A percentile compares a stretch with the other conserved stretches of the same genome.
phyloP scores from a whole-genome alignment of 2,797 vertebrate species.

The Sebastes elongatus region DNA sequence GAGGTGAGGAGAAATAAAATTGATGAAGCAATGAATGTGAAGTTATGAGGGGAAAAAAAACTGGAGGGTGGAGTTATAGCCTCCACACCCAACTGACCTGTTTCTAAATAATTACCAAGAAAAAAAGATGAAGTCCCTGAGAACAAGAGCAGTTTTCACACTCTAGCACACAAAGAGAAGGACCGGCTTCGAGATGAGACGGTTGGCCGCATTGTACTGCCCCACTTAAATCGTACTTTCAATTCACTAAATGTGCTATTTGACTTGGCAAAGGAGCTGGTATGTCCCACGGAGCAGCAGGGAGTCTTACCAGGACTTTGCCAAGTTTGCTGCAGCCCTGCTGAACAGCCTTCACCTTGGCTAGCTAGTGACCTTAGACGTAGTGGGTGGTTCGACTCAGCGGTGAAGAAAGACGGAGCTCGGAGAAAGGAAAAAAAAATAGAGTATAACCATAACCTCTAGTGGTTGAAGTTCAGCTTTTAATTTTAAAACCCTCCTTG shows the following conservation, averaged over 20 bases:
- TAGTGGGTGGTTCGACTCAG: conserved; percentile 91
- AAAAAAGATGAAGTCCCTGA: conserved; percentile 87
- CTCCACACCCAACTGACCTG: conserved; percentile 90
- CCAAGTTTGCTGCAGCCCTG: conserved; percentile 90
- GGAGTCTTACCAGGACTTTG: conserved; percentile 91
- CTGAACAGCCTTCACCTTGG: conserved; percentile 89
- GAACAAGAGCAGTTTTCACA: conserved; percentile 93
- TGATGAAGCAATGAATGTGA: conserved; percentile 39
- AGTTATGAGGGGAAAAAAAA: conserved; percentile 41
- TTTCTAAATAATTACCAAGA: conserved; percentile 92
- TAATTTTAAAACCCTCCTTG: conserved; percentile 85
- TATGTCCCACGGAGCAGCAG: conserved; percentile 91
- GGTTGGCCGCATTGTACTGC: conserved; percentile 88
- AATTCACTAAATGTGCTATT: conserved; percentile 97
- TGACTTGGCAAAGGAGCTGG: conserved; percentile 93
- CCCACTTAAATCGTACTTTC: conserved; percentile 95
- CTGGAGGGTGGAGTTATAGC: conserved; percentile 85
- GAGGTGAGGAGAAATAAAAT: conserved; percentile 29
- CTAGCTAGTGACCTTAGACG: conserved; percentile 90
- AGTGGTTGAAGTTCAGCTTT: conserved; percentile 87
- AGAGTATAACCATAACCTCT: conserved; percentile 90
- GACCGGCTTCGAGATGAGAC: conserved; percentile 88
- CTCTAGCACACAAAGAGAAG: conserved; percentile 87
- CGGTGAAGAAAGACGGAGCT: conserved; percentile 26
- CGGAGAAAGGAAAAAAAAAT: conserved; percentile 46